A percentile compares a stretch with the other conserved stretches of the same genome.
These are phyloP conservation scores for Brevimyrus niger DNA, from an alignment of 2,113 vertebrate genomes.

Conservation along the genomic window DNA sequence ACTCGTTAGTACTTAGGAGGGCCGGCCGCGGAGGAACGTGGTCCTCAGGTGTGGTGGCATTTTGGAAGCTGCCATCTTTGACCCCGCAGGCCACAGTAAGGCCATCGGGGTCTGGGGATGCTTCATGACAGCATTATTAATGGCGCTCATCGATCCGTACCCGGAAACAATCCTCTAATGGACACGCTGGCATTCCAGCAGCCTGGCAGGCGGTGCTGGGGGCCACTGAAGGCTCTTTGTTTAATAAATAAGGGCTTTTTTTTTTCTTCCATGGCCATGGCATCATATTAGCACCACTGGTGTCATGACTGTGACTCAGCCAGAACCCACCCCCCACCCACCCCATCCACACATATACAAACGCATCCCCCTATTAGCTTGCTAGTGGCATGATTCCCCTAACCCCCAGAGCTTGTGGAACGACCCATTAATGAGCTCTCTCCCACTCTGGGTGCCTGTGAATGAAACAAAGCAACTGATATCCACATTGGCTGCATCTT, in stretches of 20 bases:
- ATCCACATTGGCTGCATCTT: not conserved
- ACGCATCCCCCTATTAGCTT: not conserved
- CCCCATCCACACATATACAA: not conserved
- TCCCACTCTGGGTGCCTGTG: not conserved
- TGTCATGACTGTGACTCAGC: not conserved
- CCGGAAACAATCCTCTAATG: conserved; percentile 16
- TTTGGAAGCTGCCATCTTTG: not conserved
- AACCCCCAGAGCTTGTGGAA: not conserved
- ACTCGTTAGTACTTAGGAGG: not conserved
- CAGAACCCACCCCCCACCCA: not conserved
- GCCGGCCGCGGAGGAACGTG: not conserved
- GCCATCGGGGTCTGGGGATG: not conserved
- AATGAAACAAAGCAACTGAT: not conserved
- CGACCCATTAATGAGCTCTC: not conserved
- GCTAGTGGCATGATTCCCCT: not conserved
- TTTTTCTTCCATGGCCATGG: not conserved
- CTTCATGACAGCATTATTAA: conserved; percentile 31
- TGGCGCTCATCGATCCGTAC: conserved; percentile 32
- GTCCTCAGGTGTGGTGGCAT: not conserved
- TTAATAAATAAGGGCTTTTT: not conserved
- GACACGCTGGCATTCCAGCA: not conserved
- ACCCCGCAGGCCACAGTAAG: not conserved
- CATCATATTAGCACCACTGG: not conserved
- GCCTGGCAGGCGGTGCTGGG: not conserved
- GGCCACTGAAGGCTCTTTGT: not conserved